Evolutionary conservation across 2,888 invertebrate genomes (phyloP).

Genomic region (Papilio demoleus): DNA sequence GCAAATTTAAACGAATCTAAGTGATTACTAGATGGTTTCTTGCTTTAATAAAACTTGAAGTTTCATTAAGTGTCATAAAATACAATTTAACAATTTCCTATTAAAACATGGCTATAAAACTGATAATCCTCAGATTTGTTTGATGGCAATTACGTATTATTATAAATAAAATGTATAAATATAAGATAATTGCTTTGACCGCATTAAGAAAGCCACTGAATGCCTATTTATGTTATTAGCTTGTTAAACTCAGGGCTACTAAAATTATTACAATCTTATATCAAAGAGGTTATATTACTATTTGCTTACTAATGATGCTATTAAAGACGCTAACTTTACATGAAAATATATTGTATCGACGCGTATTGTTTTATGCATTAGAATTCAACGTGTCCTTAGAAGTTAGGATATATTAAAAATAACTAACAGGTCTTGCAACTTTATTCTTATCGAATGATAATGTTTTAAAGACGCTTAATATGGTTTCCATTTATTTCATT

Average conservation of each 20-base stretch:
- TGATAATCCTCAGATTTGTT: too few species aligned
- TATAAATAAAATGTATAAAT: too few species aligned
- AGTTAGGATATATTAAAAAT: background rate
- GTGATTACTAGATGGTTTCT: too few species aligned
- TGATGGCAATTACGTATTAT: too few species aligned
- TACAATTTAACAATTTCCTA: background rate
- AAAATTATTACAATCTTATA: slow-evolving; percentile 27
- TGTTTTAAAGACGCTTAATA: background rate
- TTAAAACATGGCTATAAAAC: background rate
- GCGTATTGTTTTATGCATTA: slow-evolving; percentile 8
- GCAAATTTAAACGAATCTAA: too few species aligned
- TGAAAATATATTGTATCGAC: slow-evolving; percentile 11
- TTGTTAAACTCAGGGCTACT: slow-evolving; percentile 46
- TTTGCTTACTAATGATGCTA: slow-evolving; percentile 25
- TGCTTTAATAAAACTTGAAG: too few species aligned
- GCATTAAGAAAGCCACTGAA: slow-evolving; percentile 24
- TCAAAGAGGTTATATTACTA: background rate
- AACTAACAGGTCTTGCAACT: background rate
- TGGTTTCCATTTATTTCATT: too few species aligned
- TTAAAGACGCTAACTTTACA: slow-evolving; percentile 14
- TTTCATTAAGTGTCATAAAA: background rate
- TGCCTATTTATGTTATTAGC: slow-evolving; percentile 18
- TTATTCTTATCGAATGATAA: background rate
- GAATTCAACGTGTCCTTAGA: background rate
- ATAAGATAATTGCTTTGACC: slow-evolving; percentile 29